Conservation (phyloP, 2,797 vertebrate genomes). For the Aratinga solstitialis region DNA sequence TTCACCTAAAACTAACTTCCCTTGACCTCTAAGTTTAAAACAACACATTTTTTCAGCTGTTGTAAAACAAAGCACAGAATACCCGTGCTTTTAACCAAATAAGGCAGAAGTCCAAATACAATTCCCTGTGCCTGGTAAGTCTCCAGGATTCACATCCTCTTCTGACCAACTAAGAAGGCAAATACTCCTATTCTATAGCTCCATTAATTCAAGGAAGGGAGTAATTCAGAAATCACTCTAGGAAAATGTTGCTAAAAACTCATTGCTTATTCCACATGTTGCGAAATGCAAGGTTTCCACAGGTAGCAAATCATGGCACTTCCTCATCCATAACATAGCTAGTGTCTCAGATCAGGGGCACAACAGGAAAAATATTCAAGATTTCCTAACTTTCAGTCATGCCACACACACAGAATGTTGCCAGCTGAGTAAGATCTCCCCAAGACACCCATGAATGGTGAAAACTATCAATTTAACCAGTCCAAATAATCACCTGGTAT, state of each 20-base stretch:
- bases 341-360: neutral
- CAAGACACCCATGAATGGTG: neutral
- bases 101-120: neutral
- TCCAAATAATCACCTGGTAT: neutral
- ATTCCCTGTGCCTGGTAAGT: neutral
- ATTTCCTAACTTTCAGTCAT: neutral
- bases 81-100: neutral
- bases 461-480: neutral
- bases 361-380: neutral
- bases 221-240: neutral
- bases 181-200: fast-evolving
- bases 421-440: neutral
- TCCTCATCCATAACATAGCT: neutral
- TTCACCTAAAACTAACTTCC: neutral
- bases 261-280: neutral
- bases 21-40: neutral
- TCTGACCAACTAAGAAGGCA: neutral
- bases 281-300: neutral
- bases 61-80: neutral
- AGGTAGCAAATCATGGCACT: fast-evolving
- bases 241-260: neutral
- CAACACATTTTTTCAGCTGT: neutral
- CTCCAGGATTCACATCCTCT: neutral
- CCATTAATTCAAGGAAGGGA: neutral
- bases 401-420: neutral